Evolutionary conservation across 1,140 invertebrate species (phyloP).

Genomic region (Platyscapa corneri): DNA sequence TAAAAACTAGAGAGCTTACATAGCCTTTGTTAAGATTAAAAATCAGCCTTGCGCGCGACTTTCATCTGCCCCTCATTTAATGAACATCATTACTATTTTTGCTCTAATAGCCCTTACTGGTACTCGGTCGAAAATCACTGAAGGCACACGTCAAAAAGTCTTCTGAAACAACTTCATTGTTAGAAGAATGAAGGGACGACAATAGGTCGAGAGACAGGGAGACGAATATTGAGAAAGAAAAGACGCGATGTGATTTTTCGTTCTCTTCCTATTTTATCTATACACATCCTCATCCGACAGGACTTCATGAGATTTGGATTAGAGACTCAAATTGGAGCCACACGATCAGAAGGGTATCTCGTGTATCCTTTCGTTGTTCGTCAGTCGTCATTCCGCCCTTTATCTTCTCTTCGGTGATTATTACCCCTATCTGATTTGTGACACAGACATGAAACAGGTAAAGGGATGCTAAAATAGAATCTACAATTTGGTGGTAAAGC

Average conservation of each 20-base stretch:
- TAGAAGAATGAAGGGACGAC: slow-evolving; percentile 1
- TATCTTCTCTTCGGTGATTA: slow-evolving; percentile 54
- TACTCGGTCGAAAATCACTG: background rate
- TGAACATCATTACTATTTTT: slow-evolving; percentile 41
- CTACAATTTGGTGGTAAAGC: slow-evolving; percentile 49
- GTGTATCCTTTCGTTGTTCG: background rate
- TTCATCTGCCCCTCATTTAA: slow-evolving; percentile 6
- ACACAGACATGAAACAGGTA: background rate
- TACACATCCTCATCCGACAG: slow-evolving; percentile 28
- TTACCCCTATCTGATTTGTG: slow-evolving; percentile 60
- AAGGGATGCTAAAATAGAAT: too few species aligned
- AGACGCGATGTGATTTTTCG: slow-evolving; percentile 46
- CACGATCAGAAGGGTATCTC: slow-evolving; percentile 49
- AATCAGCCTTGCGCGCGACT: slow-evolving; percentile 17
- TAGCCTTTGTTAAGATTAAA: too few species aligned
- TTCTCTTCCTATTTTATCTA: slow-evolving; percentile 54
- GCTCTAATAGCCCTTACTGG: background rate
- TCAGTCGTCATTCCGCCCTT: slow-evolving; percentile 34
- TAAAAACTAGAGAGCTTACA: too few species aligned
- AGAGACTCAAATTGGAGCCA: slow-evolving; percentile 51
- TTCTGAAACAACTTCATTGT: slow-evolving; percentile 24
- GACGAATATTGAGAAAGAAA: slow-evolving; percentile 35
- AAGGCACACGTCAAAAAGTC: slow-evolving; percentile 20
- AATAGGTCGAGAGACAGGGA: background rate
- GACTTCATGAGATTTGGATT: slow-evolving; percentile 60